Percentiles rank a stretch among this genome's conserved stretches.
These are phyloP conservation scores for Hirtodrosophila duncani DNA, from an alignment of 2,888 invertebrate genomes.

Conservation along the genomic window DNA sequence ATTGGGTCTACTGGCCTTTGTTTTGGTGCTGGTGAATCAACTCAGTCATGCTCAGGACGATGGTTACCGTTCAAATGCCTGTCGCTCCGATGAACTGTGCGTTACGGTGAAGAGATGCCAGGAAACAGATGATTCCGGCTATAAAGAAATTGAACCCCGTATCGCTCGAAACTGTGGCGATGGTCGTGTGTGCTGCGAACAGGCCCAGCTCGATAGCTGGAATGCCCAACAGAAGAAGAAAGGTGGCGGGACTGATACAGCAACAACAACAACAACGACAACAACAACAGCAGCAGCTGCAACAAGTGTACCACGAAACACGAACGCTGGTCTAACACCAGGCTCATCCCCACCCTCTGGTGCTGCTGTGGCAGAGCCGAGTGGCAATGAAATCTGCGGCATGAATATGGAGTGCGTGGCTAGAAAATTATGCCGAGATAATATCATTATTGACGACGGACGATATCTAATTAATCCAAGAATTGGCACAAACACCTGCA, in stretches of 20 bases:
- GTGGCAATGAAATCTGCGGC: slow-evolving; percentile 51
- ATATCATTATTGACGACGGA: slow-evolving; percentile 46
- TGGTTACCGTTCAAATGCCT: no score
- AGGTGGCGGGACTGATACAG: background rate
- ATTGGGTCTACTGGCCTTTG: background rate
- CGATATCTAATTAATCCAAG: slow-evolving; percentile 37
- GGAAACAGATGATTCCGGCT: slow-evolving; percentile 46
- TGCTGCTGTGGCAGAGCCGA: slow-evolving; percentile 1
- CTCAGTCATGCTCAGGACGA: slow-evolving; percentile 29
- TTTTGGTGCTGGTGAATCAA: background rate
- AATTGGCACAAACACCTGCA: slow-evolving; percentile 27
- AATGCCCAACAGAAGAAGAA: no score
- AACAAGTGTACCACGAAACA: background rate
- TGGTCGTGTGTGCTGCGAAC: slow-evolving; percentile 39
- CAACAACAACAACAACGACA: background rate
- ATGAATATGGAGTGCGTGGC: slow-evolving; percentile 54
- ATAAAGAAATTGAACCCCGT: slow-evolving; percentile 33
- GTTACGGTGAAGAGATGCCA: slow-evolving; percentile 39
- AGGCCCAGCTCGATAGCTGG: slow-evolving; percentile 43
- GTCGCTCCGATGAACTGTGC: slow-evolving; percentile 31
- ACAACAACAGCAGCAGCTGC: background rate
- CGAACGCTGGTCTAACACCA: no score
- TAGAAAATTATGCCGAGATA: slow-evolving; percentile 41
- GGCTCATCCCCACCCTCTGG: no score
- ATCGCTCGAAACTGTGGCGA: slow-evolving; percentile 32